Evolutionary conservation across 2,113 vertebrate genomes (phyloP).

Genomic region (Epinephelus moara): DNA sequence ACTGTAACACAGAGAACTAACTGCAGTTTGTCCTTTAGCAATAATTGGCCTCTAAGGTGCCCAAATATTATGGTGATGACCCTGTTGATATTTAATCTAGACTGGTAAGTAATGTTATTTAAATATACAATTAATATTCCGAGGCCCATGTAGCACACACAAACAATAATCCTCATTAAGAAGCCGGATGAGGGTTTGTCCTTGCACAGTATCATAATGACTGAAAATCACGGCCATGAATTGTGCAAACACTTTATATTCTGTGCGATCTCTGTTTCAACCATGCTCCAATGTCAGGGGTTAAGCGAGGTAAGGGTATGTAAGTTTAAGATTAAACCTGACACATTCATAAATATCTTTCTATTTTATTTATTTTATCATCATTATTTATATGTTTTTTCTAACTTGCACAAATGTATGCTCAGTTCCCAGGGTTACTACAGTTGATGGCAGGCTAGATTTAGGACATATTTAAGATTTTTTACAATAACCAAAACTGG

Average conservation of each 20-base stretch:
- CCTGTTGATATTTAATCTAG: constrained; percentile 24
- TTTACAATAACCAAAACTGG: too few species aligned
- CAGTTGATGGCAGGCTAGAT: too few species aligned
- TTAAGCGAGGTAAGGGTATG: constrained; percentile 19
- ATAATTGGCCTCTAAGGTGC: constrained; percentile 31
- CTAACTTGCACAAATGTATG: background rate
- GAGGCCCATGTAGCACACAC: background rate
- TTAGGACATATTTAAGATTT: too few species aligned
- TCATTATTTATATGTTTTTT: background rate
- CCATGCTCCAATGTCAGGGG: constrained; percentile 30
- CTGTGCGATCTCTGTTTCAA: constrained; percentile 19
- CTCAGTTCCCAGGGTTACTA: background rate
- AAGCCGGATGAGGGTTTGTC: constrained; percentile 24
- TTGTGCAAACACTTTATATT: constrained; percentile 30
- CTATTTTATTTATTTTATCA: background rate
- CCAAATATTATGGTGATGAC: background rate
- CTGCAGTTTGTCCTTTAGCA: background rate
- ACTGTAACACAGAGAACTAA: background rate
- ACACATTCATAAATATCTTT: background rate
- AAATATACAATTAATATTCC: constrained; percentile 29
- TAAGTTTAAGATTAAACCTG: constrained; percentile 15
- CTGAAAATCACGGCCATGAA: constrained; percentile 15
- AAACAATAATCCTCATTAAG: constrained; percentile 38
- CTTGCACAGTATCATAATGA: constrained; percentile 29
- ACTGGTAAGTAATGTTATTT: constrained; percentile 16